Base-by-base conservation (phyloP, 2,888 invertebrate species). In the Euclidia mi region DNA sequence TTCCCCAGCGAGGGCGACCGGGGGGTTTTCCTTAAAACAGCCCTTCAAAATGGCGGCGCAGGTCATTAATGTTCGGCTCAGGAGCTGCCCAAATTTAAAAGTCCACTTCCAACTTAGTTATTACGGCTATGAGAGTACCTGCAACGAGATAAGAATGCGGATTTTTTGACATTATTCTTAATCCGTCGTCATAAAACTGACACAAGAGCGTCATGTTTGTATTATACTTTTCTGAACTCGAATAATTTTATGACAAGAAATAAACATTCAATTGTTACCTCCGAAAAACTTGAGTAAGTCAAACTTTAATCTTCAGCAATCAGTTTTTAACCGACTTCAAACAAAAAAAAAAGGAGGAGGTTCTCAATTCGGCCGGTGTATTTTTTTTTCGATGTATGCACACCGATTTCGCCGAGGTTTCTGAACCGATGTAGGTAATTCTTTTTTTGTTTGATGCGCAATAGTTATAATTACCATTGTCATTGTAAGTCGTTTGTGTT, bases 1-100 rank as follows among this genome's bases (percentile, higher is more conserved):
- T 89, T 92, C 90, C 92, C 90, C 79, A 76, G 78, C 73, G 84
- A 85, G 85, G 83, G 87, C 66, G 81, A 78, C 68, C 67, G 61
- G 85, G 83, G 84, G 84, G 84, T 85, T 88, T 90, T 88, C 85
- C 88, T 89, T 78, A 84, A 90, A 89, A 85, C 87, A 84, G 84
- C 89, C 89, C 85, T 87, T 81, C 87, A 87, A 90, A 91, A 91
- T 88, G 90, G 89, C 89, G 88, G 84, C 88, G 69, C 76, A 79
- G 82, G 87, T 88, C 91, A 87, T 92, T 92, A 92, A 90, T 83
- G 89, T 82, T 84, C 77, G 79, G 83, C 85, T 85, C 82, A 87
- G 80, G 80, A 87, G 83, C 63, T 80, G 76, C 78, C 83, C 79
- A 85, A 91, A 90, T 89, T 91, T 68, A 85, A 91, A 92, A 89